Conservation (phyloP, 1,140 invertebrate genomes). For the Sesamia nonagrioides region DNA sequence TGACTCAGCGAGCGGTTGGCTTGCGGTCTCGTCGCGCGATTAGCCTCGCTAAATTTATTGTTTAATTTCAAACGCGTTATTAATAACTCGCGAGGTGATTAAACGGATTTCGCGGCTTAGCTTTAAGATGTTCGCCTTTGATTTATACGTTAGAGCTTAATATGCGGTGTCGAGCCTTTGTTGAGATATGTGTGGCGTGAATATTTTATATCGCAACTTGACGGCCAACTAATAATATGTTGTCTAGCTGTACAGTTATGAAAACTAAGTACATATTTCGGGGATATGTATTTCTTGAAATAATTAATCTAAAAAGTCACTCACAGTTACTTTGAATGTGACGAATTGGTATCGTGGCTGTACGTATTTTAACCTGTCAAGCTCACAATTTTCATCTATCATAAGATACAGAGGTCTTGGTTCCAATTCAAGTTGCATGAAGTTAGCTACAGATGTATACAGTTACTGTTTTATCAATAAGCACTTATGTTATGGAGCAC, state of each 20-base stretch:
- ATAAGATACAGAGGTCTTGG: neutral
- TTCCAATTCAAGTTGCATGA: constrained; percentile 1
- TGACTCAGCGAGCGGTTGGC: constrained; percentile 83
- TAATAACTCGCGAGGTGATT: constrained; percentile 85
- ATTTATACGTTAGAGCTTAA: constrained; percentile 76
- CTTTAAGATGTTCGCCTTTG: constrained; percentile 75
- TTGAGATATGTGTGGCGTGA: constrained; percentile 55
- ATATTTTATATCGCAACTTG: constrained; percentile 52
- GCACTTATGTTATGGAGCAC: constrained; percentile 56
- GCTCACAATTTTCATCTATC: constrained; percentile 18
- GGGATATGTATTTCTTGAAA: constrained; percentile 9
- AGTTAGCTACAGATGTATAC: neutral
- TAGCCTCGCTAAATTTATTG: constrained; percentile 86
- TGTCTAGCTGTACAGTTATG: constrained; percentile 31
- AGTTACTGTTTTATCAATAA: constrained; percentile 56
- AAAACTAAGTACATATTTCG: constrained; percentile 14
- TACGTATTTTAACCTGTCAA: constrained; percentile 26
- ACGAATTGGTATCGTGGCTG: constrained; percentile 39
- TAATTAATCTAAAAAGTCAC: constrained; percentile 34
- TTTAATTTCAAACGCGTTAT: constrained; percentile 86
- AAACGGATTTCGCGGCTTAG: constrained; percentile 82
- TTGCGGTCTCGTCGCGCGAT: constrained; percentile 82
- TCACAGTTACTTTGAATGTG: constrained; percentile 34
- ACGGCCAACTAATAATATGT: constrained; percentile 16
- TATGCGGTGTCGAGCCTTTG: constrained; percentile 65